These are phyloP conservation scores for Pantelozetes paolii DNA, from an alignment of 2,888 invertebrate species.

Conservation along the genomic window DNA sequence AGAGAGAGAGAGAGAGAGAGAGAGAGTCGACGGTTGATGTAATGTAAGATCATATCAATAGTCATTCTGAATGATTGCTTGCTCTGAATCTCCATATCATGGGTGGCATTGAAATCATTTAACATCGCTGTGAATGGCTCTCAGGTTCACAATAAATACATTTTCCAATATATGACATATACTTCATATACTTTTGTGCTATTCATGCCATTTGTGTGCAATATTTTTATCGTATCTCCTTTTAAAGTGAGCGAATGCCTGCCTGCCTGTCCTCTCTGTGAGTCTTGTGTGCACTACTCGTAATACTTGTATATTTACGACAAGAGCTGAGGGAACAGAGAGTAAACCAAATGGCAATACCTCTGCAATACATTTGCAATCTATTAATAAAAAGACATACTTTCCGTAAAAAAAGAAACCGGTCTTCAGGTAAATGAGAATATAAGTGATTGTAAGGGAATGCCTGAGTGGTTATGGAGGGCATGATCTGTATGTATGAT, in stretches of 20 bases:
- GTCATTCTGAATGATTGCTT: conserved; percentile 25
- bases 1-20: not conserved
- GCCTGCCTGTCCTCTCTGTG: not conserved
- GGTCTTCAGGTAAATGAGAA: conserved; percentile 30
- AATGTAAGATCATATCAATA: conserved; percentile 27
- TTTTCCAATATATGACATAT: conserved; percentile 24
- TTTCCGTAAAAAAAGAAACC: conserved; percentile 31
- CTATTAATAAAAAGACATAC: conserved; percentile 18
- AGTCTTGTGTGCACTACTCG: conserved; percentile 12
- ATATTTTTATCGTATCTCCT: not conserved
- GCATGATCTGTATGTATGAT: conserved; percentile 27
- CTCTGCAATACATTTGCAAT: not conserved
- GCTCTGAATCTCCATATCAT: conserved; percentile 11
- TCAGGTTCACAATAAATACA: conserved; percentile 34
- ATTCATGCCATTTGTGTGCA: not conserved
- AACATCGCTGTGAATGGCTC: conserved; percentile 15
- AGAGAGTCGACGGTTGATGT: no score
- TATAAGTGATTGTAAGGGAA: not conserved
- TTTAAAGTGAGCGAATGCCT: not conserved
- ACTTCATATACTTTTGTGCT: not conserved
- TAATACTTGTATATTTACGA: conserved; percentile 25
- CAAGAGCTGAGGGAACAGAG: not conserved
- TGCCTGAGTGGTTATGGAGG: conserved; percentile 26
- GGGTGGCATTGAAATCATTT: conserved; percentile 35
- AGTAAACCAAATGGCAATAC: not conserved